Percentiles rank a stretch among this genome's conserved stretches.
These are phyloP conservation scores for Brachyalestes nurse DNA, from an alignment of 2,797 vertebrate genomes.

Conservation along the genomic window DNA sequence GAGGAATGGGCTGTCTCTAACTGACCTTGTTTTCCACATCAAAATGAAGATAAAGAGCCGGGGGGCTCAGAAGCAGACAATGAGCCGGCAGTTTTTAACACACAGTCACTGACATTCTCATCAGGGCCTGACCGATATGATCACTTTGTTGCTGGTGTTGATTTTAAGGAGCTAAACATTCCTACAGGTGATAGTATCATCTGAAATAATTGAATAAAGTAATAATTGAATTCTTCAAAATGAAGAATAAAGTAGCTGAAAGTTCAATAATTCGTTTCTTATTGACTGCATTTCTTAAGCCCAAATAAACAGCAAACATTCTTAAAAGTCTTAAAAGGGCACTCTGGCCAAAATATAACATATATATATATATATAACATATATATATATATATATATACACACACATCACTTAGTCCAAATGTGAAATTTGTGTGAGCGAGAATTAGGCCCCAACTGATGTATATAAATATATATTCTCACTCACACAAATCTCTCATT, in stretches of 20 bases:
- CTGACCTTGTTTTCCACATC: constrained; percentile 49
- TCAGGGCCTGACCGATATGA: neutral
- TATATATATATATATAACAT: too few relatives aligned
- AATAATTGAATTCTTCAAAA: too few relatives aligned
- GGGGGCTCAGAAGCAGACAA: neutral
- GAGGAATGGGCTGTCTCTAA: constrained; percentile 32
- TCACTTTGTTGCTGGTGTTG: neutral
- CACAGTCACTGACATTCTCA: neutral
- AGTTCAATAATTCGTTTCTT: too few relatives aligned
- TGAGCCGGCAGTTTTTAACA: constrained; percentile 1
- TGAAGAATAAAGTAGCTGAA: too few relatives aligned
- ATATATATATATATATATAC: too few relatives aligned
- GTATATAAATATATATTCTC: neutral
- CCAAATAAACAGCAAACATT: too few relatives aligned
- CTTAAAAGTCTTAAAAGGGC: too few relatives aligned
- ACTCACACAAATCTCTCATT: neutral
- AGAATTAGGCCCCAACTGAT: too few relatives aligned
- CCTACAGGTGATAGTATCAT: neutral
- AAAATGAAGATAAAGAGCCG: constrained; percentile 32
- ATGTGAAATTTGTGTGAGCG: too few relatives aligned
- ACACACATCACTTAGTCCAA: too few relatives aligned
- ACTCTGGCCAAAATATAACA: too few relatives aligned
- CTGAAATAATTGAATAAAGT: neutral
- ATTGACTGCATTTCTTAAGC: too few relatives aligned
- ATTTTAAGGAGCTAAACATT: neutral